Evolutionary conservation across 2,797 vertebrate species (phyloP).

Genomic region (Anguilla obscura): DNA sequence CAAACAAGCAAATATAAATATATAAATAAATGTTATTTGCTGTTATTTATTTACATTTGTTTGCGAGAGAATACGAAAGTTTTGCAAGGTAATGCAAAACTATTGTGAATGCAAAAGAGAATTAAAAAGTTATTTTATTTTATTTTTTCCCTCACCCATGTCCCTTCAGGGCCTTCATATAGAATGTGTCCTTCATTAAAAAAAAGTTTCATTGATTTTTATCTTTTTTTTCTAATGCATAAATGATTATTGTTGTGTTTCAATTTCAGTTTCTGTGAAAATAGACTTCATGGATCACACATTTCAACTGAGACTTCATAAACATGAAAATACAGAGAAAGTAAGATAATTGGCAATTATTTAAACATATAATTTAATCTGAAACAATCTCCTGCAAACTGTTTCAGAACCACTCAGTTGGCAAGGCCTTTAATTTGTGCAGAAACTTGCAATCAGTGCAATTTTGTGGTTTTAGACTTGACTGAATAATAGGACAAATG

Average conservation of each 20-base stretch:
- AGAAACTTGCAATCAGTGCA: neutral
- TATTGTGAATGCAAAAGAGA: too few relatives aligned
- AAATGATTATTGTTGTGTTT: neutral
- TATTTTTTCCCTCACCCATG: too few relatives aligned
- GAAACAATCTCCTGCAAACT: neutral
- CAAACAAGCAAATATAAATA: too few relatives aligned
- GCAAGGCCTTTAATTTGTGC: neutral
- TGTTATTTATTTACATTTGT: too few relatives aligned
- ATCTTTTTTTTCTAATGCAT: too few relatives aligned
- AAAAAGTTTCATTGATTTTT: too few relatives aligned
- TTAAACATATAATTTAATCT: slow-evolving; percentile 12
- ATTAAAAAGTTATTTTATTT: too few relatives aligned
- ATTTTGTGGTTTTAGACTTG: neutral
- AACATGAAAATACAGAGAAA: neutral
- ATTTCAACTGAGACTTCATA: neutral
- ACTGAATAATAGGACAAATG: neutral
- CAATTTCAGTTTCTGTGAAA: neutral
- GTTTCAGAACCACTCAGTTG: neutral
- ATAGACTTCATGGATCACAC: neutral
- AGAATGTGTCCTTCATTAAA: too few relatives aligned
- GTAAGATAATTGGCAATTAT: neutral
- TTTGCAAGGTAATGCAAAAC: too few relatives aligned
- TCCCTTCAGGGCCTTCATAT: too few relatives aligned
- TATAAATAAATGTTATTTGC: too few relatives aligned
- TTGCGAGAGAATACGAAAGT: too few relatives aligned